These are phyloP conservation scores for Dromaius novaehollandiae DNA, from an alignment of 2,113 vertebrate species.

Conservation along the genomic window DNA sequence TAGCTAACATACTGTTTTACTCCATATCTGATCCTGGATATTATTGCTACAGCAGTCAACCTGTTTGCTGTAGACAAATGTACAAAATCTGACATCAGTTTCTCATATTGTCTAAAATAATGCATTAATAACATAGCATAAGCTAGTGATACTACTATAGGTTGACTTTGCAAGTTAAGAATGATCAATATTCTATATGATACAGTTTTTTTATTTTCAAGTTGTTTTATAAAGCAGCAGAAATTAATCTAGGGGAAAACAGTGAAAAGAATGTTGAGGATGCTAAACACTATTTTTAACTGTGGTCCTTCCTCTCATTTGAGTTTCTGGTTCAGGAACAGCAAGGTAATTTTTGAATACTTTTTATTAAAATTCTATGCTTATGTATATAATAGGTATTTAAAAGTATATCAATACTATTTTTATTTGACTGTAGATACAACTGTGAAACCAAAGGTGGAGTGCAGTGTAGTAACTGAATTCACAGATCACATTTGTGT, in stretches of 20 bases:
- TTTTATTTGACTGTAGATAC: constrained; percentile 79
- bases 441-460: constrained; percentile 92
- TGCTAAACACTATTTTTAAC: not conserved
- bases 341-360: not conserved
- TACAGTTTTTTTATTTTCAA: not conserved
- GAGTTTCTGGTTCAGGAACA: not conserved
- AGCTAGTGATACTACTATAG: not conserved
- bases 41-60: not conserved
- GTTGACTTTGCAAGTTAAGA: not conserved
- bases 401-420: not conserved
- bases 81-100: not conserved
- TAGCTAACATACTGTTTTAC: not conserved
- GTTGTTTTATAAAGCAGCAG: not conserved
- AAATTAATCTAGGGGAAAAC: not conserved
- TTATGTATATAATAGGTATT: not conserved
- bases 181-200: not conserved
- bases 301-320: not conserved
- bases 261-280: not conserved
- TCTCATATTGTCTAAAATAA: not conserved
- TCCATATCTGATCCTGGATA: not conserved
- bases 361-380: not conserved
- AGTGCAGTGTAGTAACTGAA: constrained; percentile 98
- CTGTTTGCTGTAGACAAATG: not conserved
- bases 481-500: constrained; percentile 99
- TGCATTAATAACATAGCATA: not conserved